phyloP scores from a whole-genome alignment of 2,797 vertebrate genomes.

The Sarcophilus harrisii region DNA sequence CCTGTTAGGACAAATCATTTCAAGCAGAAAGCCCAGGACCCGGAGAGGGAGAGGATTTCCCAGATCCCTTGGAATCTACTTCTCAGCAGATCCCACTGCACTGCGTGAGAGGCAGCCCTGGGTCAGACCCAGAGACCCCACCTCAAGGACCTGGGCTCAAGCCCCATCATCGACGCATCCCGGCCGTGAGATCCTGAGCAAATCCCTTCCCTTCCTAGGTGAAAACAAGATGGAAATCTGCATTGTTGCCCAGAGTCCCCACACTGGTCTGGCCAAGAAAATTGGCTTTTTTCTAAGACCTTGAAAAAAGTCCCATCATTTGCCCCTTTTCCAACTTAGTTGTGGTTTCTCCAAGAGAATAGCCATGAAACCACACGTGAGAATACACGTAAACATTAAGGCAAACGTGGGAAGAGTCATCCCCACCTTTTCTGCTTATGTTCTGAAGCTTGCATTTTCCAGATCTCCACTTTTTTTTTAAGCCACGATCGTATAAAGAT shows the following conservation, averaged over 20 bases:
- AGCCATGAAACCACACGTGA: neutral
- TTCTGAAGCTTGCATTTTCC: neutral
- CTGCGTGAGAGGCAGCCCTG: neutral
- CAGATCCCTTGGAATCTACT: neutral
- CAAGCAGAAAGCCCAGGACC: neutral
- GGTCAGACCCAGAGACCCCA: neutral
- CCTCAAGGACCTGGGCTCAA: neutral
- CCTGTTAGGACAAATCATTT: constrained; percentile 56
- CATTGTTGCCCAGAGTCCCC: neutral
- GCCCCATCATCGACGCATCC: neutral
- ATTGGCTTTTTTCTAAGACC: neutral
- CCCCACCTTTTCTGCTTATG: neutral
- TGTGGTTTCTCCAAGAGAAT: neutral
- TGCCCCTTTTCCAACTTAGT: constrained; percentile 10
- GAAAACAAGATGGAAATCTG: constrained; percentile 21
- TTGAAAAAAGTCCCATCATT: neutral
- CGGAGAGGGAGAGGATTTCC: constrained; percentile 39
- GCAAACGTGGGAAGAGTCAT: neutral
- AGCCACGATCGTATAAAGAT: neutral
- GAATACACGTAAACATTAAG: neutral
- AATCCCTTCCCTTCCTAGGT: neutral
- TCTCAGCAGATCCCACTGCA: neutral
- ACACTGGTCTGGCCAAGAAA: neutral
- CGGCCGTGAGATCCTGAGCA: neutral
- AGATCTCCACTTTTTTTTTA: neutral